A percentile compares a stretch with the other conserved stretches of the same genome.
Evolutionary conservation across 2,113 vertebrate genomes (phyloP).

Genomic region (Hyperopisus bebe): DNA sequence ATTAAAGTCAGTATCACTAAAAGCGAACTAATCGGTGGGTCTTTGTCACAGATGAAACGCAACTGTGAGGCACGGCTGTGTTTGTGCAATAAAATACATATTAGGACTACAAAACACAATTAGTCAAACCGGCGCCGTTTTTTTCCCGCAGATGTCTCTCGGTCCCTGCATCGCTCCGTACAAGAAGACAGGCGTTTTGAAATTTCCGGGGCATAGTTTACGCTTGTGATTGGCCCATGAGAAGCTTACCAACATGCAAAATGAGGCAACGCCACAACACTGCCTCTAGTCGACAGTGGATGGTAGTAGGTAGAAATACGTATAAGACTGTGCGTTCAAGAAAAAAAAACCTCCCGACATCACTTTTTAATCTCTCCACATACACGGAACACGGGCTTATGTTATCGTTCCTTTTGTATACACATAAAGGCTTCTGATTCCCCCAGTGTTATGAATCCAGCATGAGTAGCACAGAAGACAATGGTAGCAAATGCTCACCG

Average conservation of each 20-base stretch:
- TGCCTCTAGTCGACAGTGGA: slow-evolving; percentile 53
- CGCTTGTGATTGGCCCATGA: slow-evolving; percentile 66
- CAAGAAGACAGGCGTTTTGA: slow-evolving; percentile 47
- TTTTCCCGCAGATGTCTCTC: not conserved
- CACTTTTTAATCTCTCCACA: not conserved
- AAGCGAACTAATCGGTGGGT: slow-evolving; percentile 33
- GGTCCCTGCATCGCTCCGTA: not conserved
- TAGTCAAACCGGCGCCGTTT: slow-evolving; percentile 40
- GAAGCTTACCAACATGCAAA: slow-evolving; percentile 70
- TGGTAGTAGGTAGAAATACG: slow-evolving; percentile 51
- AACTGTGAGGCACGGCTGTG: not conserved
- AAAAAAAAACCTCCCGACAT: slow-evolving; percentile 32
- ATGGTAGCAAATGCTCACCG: slow-evolving; percentile 63
- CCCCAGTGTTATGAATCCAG: slow-evolving; percentile 71
- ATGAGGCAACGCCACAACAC: slow-evolving; percentile 67
- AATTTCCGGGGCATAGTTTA: slow-evolving; percentile 59
- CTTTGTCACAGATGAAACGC: slow-evolving; percentile 29
- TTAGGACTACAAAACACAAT: slow-evolving; percentile 60
- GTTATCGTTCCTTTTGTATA: slow-evolving; percentile 2
- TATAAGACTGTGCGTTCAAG: slow-evolving; percentile 51
- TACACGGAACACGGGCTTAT: slow-evolving; percentile 5
- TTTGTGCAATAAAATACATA: not conserved
- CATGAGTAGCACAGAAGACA: slow-evolving; percentile 75
- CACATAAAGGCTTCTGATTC: slow-evolving; percentile 18
- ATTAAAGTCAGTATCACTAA: not conserved